Base-by-base conservation (phyloP, 2,888 invertebrate species). In the Cryptosula pallasiana region DNA sequence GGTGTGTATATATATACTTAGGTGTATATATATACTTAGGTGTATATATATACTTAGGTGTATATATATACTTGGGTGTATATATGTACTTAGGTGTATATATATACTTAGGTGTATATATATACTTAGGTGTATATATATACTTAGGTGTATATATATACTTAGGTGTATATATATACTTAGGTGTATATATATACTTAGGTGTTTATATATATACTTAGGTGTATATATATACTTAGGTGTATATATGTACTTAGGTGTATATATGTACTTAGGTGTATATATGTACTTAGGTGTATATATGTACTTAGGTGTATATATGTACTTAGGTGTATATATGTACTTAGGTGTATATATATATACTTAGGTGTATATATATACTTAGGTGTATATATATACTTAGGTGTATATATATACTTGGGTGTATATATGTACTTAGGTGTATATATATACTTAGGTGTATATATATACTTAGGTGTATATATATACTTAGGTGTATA, bases 181-280 rank as follows among this genome's bases (percentile, higher is more conserved):
- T 69, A 2, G n/a, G 32, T 69, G 32, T 69, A 69, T 69, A 69
- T 69, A 69, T 35, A 69, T 69, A 32, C 32, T 27, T 35, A 69
- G n/a, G 32, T 69, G 32, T 35, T n/a, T 69, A 69, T 35, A 1
- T 34, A 69, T 34, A 69, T 34, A 69, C 32, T 1, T 69, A 69
- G n/a, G 1, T 69, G 23, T 34, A 69, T 34, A 34, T 69, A 2
- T 69, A 69, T 69, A 34, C 32, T 20, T 69, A 35, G 13, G 20
- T 69, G 20, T 34, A 69, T 69, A 20, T 34, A 35, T 20, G 35
- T 34, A 69, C 23, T 27, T 45, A 45, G 5, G 20, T 13, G 20
- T 45, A 69, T 73, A 55, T 69, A 55, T 71, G 54, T 55, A 55
- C 71, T n/a, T n/a, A n/a, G n/a, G n/a, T n/a, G 54, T 45, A 71